Evolutionary conservation across 2,888 invertebrate genomes (phyloP), one percentile per base, ranked within the genome.

Genomic region (Heliconius ismenius): DNA sequence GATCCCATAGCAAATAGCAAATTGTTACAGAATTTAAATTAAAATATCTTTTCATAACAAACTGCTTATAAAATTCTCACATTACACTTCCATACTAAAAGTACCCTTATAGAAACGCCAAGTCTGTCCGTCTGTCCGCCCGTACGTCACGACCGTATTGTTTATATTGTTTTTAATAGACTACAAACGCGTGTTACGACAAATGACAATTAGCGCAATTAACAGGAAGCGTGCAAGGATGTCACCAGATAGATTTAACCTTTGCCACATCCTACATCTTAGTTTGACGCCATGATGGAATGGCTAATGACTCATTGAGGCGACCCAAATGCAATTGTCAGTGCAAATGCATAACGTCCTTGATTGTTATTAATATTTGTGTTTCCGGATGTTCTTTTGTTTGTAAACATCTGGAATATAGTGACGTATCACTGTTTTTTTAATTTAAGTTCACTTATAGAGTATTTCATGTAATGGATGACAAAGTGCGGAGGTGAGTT

Each of bases 231-330:
- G 84, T 81, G 89, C 89, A 90, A 92, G 93, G 93, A 93, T 92
- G 89, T 91, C 89, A 86, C 87, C 88, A 89, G 92, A 92, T 93
- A 82, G 92, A 91, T 93, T 93, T 93, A 93, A 93, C 93, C 93
- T 93, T 89, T 91, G 88, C 79, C 89, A 90, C 91, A 91, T 93
- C 93, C 93, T 89, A 90, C 88, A 87, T 92, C 92, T 92, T 92
- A 88, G 88, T 88, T 86, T 74, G 77, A 79, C 77, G 76, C 79
- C 79, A 79, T 79, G 77, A 76, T 74, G 74, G 74, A 79, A 79
- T 72, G 75, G 73, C 64, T 70, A 72, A 58, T 79, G 77, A 79
- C 65, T 79, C 79, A 77, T 76, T 70, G 70, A 70, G 54, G 28
- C 70, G 77, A 79, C 79, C 79, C 68, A 79, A 65, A 77, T 79